A percentile compares a stretch with the other conserved stretches of the same genome.
Evolutionary conservation across 2,797 vertebrate genomes (phyloP).

Genomic region (Capromys pilorides): DNA sequence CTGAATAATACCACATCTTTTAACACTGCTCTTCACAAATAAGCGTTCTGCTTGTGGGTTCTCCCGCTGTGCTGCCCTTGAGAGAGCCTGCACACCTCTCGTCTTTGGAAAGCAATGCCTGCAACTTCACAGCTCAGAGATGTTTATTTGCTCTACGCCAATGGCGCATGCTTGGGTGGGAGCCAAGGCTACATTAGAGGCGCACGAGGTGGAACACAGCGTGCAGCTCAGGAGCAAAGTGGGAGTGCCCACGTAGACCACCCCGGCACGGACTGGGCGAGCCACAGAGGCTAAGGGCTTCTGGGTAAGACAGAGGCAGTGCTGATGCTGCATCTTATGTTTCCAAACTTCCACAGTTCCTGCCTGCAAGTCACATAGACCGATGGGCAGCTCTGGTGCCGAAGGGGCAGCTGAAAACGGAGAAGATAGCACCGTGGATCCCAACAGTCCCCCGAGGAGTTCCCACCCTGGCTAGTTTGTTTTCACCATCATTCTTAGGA

Average conservation of each 20-base stretch:
- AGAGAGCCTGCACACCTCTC: neutral
- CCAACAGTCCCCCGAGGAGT: neutral
- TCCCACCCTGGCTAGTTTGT: neutral
- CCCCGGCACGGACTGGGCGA: neutral
- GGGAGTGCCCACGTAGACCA: neutral
- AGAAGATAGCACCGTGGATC: neutral
- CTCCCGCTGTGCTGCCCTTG: neutral
- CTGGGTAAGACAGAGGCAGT: neutral
- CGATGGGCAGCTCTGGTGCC: neutral
- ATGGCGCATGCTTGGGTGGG: slow-evolving; percentile 9
- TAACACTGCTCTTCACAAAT: slow-evolving; percentile 46
- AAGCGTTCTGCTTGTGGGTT: slow-evolving; percentile 33
- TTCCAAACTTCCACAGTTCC: neutral
- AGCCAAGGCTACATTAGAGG: neutral
- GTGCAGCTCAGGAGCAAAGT: neutral
- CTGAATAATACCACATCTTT: slow-evolving; percentile 56
- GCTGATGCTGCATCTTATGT: neutral
- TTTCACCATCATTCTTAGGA: neutral
- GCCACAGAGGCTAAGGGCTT: neutral
- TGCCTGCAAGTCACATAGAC: neutral
- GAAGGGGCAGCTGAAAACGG: neutral
- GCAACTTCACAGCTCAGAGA: slow-evolving; percentile 3
- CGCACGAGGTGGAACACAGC: neutral
- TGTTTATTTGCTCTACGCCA: slow-evolving; percentile 59
- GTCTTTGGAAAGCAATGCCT: neutral